A percentile compares a stretch with the other conserved stretches of the same genome.
These are phyloP conservation scores for Meda fulgida DNA, from an alignment of 2,797 vertebrate species.

Conservation along the genomic window DNA sequence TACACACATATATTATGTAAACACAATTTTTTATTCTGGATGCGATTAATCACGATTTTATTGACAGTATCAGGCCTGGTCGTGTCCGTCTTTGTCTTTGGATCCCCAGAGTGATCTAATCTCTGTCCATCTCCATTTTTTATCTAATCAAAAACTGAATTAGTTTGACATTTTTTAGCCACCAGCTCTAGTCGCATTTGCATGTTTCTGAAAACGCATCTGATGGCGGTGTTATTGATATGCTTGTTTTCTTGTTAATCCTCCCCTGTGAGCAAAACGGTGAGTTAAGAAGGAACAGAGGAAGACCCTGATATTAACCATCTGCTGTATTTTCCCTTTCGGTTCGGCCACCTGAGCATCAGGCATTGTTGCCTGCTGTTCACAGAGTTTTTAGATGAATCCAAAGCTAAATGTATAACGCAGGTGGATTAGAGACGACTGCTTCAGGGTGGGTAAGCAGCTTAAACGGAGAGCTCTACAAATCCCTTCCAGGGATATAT, in stretches of 20 bases:
- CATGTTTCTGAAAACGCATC: background rate
- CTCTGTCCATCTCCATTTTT: conserved; percentile 1
- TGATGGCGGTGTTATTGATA: conserved; percentile 19
- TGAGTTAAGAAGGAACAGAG: conserved; percentile 11
- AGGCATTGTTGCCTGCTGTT: conserved; percentile 35
- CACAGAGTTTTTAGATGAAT: conserved; percentile 40
- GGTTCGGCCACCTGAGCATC: conserved; percentile 27
- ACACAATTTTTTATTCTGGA: no score
- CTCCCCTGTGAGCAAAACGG: conserved; percentile 7
- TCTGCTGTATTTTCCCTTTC: conserved; percentile 37
- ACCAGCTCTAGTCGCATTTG: background rate
- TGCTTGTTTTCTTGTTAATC: conserved; percentile 28
- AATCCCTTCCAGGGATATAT: conserved; percentile 42
- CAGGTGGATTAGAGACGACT: conserved; percentile 53
- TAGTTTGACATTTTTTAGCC: background rate
- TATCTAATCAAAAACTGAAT: background rate
- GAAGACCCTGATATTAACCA: conserved; percentile 18
- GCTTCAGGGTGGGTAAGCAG: conserved; percentile 49
- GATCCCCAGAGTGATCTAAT: background rate
- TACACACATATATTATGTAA: no score
- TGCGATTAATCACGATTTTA: background rate
- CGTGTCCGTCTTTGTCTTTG: background rate
- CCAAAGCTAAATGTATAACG: conserved; percentile 46
- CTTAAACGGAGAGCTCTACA: conserved; percentile 52
- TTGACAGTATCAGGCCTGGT: background rate